Evolutionary conservation across 2,888 invertebrate species (phyloP).

Genomic region (Tholera decimalis): DNA sequence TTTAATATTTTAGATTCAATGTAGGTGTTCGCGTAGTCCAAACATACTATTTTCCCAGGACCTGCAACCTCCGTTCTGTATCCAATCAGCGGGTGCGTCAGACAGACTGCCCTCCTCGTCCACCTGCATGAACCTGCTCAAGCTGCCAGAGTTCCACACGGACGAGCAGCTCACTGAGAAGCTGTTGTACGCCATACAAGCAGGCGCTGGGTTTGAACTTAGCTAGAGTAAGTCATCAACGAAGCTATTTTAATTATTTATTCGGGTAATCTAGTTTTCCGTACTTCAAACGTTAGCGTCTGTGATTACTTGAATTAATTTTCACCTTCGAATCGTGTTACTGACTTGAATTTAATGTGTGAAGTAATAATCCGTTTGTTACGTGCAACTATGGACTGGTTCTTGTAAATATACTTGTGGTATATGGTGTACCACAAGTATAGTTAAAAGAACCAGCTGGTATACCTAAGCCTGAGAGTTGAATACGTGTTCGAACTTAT

Average conservation of each 20-base stretch:
- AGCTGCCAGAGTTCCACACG: slow-evolving; percentile 97
- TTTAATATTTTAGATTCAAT: not conserved
- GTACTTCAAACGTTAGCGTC: too few species aligned
- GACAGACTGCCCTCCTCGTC: slow-evolving; percentile 99
- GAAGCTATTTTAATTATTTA: not conserved
- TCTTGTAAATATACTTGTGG: not conserved
- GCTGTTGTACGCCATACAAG: slow-evolving; percentile 97
- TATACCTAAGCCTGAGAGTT: too few species aligned
- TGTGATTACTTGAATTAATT: too few species aligned
- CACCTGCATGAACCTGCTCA: slow-evolving; percentile 99
- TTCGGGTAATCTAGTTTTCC: too few species aligned
- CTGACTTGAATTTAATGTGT: too few species aligned
- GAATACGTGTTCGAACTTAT: slow-evolving; percentile 6
- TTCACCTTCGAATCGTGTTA: too few species aligned
- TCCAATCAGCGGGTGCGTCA: slow-evolving; percentile 97
- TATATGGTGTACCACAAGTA: too few species aligned
- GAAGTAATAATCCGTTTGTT: not conserved
- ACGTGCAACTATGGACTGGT: not conserved
- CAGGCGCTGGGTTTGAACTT: slow-evolving; percentile 99
- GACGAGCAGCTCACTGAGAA: slow-evolving; percentile 95
- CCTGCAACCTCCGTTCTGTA: slow-evolving; percentile 98
- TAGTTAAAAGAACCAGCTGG: too few species aligned
- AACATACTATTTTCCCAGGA: slow-evolving; percentile 91
- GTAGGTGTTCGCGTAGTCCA: too few species aligned
- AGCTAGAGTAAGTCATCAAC: slow-evolving; percentile 90